Conservation (phyloP, 2,888 invertebrate species). For the Proisotoma minuta region DNA sequence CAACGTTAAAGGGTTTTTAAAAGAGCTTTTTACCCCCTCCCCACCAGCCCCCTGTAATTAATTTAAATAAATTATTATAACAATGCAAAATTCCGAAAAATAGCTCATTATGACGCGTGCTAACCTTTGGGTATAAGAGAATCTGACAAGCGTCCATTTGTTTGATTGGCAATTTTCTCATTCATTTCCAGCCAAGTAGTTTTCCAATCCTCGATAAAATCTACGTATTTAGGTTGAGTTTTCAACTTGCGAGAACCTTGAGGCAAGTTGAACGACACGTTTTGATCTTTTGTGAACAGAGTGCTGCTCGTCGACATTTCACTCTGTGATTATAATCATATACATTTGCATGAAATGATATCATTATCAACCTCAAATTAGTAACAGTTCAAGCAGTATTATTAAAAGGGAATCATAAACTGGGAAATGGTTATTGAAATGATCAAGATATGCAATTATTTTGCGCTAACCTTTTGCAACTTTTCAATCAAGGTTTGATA, state of each 20-base stretch:
- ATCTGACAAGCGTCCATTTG: constrained; percentile 32
- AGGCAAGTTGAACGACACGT: constrained; percentile 26
- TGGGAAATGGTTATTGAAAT: no score
- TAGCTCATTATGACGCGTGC: background rate
- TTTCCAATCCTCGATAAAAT: constrained; percentile 40
- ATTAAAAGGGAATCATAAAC: no score
- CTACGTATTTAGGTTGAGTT: constrained; percentile 37
- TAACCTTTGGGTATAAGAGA: constrained; percentile 39
- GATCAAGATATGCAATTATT: no score
- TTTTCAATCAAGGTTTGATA: constrained; percentile 28
- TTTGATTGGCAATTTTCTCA: constrained; percentile 31
- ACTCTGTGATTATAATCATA: constrained; percentile 9
- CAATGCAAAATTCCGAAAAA: background rate
- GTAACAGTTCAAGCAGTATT: background rate
- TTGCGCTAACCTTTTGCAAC: constrained; percentile 22
- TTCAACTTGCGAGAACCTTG: constrained; percentile 39
- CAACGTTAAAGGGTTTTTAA: constrained; percentile 3
- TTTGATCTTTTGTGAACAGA: constrained; percentile 27
- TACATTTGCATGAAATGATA: background rate
- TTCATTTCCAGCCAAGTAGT: constrained; percentile 37
- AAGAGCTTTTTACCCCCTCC: no score
- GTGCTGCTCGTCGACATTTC: constrained; percentile 29
- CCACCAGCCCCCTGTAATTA: constrained; percentile 35
- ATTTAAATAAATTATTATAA: background rate
- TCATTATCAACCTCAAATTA: background rate